Evolutionary conservation across 92 coral and sea anemone genomes (phyloP).

Genomic region (Parazoanthus atlanticus): DNA sequence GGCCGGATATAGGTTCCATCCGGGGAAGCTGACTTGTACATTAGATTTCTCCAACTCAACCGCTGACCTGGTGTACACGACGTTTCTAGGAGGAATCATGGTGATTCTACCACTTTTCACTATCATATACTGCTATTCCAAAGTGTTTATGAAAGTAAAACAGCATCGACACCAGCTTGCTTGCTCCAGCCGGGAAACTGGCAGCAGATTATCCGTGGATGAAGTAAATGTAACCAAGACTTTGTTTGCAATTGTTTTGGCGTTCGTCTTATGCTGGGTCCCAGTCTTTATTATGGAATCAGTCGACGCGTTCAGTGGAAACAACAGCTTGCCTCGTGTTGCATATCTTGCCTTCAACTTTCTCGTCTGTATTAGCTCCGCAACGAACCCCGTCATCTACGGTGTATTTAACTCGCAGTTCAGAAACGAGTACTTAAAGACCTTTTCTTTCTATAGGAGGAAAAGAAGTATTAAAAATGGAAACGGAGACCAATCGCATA

Average conservation of each 20-base stretch:
- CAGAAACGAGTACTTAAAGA: constrained; percentile 17
- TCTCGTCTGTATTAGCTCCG: constrained; percentile 21
- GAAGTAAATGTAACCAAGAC: constrained; percentile 32
- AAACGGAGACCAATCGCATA: background rate
- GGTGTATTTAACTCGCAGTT: constrained; percentile 22
- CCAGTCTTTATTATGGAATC: constrained; percentile 33
- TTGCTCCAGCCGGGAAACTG: constrained; percentile 8
- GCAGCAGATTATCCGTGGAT: background rate
- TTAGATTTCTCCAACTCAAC: constrained; percentile 39
- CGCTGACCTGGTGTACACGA: constrained; percentile 58
- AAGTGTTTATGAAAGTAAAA: constrained; percentile 66
- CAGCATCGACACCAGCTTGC: constrained; percentile 38
- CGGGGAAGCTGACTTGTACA: constrained; percentile 71
- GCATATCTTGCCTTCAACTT: background rate
- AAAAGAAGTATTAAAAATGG: background rate
- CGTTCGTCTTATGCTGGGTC: constrained; percentile 21
- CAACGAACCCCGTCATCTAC: constrained; percentile 20
- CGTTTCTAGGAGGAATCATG: constrained; percentile 51
- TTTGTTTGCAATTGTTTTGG: constrained; percentile 17
- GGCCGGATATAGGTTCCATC: constrained; percentile 57
- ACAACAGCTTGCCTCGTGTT: constrained; percentile 28
- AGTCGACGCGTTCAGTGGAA: constrained; percentile 15
- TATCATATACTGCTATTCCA: constrained; percentile 62
- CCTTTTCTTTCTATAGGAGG: background rate
- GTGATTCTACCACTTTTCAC: constrained; percentile 65